Percentiles rank a stretch among this genome's conserved stretches.
These are phyloP conservation scores for Stylophora pistillata DNA, from an alignment of 64 coral and sea anemone species.

Conservation along the genomic window DNA sequence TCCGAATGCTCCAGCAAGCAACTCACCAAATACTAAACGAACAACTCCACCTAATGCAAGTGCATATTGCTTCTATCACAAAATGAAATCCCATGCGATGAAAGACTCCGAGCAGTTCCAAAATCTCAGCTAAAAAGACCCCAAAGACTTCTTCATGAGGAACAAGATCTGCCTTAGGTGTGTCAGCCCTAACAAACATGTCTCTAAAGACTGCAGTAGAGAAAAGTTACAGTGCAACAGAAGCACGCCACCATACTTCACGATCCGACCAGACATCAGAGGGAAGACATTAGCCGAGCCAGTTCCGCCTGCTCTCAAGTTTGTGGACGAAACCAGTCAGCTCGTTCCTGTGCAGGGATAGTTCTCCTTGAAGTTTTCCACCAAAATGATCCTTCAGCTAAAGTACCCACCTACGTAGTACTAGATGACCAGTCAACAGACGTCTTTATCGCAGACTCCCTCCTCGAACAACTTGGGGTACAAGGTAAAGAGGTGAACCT, in stretches of 20 bases:
- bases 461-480: constrained; percentile 16
- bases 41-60: neutral
- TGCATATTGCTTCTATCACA: constrained; percentile 72
- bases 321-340: constrained; percentile 25
- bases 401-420: constrained; percentile 16
- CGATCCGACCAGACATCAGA: constrained; percentile 21
- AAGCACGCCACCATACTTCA: constrained; percentile 67
- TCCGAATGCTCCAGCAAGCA: too few relatives aligned
- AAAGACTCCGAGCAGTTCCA: constrained; percentile 57
- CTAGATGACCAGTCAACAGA: constrained; percentile 36
- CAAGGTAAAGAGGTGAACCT: constrained; percentile 13
- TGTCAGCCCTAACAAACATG: constrained; percentile 36
- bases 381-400: constrained; percentile 10
- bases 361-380: constrained; percentile 58
- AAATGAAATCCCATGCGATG: constrained; percentile 33
- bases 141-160: constrained; percentile 55
- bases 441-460: constrained; percentile 31
- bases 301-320: constrained; percentile 50
- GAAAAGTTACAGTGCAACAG: constrained; percentile 23
- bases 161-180: constrained; percentile 60
- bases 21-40: too few relatives aligned
- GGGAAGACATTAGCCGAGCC: neutral
- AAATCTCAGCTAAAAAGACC: constrained; percentile 47
- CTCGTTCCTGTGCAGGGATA: constrained; percentile 19
- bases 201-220: constrained; percentile 52